Conservation (phyloP, 2,888 invertebrate species). For the Diaprepes abbreviatus region DNA sequence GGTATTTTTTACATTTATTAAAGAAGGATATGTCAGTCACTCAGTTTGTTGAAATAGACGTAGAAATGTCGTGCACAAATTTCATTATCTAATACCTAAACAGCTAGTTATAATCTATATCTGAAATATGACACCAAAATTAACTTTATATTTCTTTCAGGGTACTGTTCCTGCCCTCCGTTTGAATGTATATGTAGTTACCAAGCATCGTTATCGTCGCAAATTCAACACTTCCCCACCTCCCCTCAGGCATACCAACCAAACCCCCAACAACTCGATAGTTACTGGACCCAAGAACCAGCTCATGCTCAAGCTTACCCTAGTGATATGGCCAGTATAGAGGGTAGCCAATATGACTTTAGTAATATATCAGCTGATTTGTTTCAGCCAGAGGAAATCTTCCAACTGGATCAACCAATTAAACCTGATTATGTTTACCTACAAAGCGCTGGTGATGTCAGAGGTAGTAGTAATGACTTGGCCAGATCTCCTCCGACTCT, state of each 20-base stretch:
- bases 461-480: slow-evolving; percentile 52
- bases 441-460: slow-evolving; percentile 62
- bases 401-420: slow-evolving; percentile 81
- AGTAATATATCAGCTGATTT: slow-evolving; percentile 75
- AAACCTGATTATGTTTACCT: slow-evolving; percentile 74
- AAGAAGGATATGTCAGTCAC: too few relatives aligned
- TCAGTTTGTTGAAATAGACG: too few relatives aligned
- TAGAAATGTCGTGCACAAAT: too few relatives aligned
- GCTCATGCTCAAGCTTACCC: slow-evolving; percentile 64
- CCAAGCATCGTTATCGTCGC: slow-evolving; percentile 60
- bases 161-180: slow-evolving; percentile 80
- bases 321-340: slow-evolving; percentile 57
- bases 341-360: slow-evolving; percentile 72
- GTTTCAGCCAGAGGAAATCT: slow-evolving; percentile 84
- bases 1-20: too few relatives aligned
- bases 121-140: too few relatives aligned
- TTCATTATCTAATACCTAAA: too few relatives aligned
- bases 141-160: slow-evolving; percentile 70
- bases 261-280: slow-evolving; percentile 58
- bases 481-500: slow-evolving; percentile 78
- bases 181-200: slow-evolving; percentile 80
- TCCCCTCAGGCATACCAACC: slow-evolving; percentile 51
- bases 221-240: slow-evolving; percentile 60
- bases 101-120: too few relatives aligned
- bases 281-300: slow-evolving; percentile 67